A percentile compares a stretch with the other conserved stretches of the same genome.
Evolutionary conservation across 1,140 invertebrate species (phyloP).

Genomic region (Penaeus indicus): DNA sequence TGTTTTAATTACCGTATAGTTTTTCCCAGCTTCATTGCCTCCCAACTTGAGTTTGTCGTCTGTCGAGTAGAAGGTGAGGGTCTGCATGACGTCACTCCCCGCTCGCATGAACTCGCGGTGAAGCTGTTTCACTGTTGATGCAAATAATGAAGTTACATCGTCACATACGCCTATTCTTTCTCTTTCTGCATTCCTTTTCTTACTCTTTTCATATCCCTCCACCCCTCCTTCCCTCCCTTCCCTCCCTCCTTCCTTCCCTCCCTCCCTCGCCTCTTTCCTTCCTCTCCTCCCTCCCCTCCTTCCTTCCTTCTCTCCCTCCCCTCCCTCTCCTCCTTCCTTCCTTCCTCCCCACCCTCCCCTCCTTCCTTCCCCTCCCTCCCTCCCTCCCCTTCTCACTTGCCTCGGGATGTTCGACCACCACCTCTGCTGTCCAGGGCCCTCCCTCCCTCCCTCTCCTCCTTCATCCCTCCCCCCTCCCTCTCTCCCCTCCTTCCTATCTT

Average conservation of each 20-base stretch:
- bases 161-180: not conserved
- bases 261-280: too few species aligned
- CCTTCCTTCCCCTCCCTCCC: not conserved
- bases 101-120: conserved; percentile 70
- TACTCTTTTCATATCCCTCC: not conserved
- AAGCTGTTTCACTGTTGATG: conserved; percentile 68
- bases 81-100: conserved; percentile 70
- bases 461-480: not conserved
- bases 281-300: not conserved
- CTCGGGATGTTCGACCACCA: conserved; percentile 69
- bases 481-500: not conserved
- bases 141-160: not conserved
- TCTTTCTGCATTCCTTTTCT: not conserved
- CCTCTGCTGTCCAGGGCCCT: conserved; percentile 71
- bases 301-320: not conserved
- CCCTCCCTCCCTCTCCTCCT: conserved; percentile 65
- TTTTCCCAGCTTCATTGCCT: conserved; percentile 68
- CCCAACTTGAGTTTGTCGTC: conserved; percentile 70
- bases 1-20: conserved; percentile 67
- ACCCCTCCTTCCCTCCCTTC: not conserved
- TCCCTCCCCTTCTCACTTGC: conserved; percentile 66
- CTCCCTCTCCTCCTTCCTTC: not conserved
- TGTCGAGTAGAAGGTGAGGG: conserved; percentile 70
- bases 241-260: not conserved
- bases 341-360: not conserved